These are phyloP conservation scores for human DNA, from an alignment of 2,113 vertebrate species.

Conservation along the genomic window DNA sequence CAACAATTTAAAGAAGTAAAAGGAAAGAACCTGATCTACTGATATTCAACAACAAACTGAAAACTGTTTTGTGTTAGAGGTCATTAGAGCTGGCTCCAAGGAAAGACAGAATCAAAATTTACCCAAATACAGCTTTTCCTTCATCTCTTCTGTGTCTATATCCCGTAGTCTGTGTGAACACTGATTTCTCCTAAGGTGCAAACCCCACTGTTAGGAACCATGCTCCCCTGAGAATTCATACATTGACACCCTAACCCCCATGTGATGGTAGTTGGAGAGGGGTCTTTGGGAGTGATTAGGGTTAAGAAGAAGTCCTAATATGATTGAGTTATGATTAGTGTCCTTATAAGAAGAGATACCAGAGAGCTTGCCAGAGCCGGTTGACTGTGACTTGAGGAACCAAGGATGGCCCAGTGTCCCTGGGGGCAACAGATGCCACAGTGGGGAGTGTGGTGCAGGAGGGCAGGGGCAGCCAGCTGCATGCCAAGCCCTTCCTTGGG, in stretches of 20 bases:
- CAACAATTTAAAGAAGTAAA: not conserved
- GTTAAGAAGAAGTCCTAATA: not conserved
- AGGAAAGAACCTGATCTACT: not conserved
- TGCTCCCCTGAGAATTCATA: not conserved
- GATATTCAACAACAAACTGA: not conserved
- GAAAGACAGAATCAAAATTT: not conserved
- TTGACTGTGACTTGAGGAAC: too few relatives aligned
- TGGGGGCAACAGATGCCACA: not conserved
- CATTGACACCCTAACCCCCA: too few relatives aligned
- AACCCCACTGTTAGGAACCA: not conserved
- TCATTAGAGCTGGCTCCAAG: too few relatives aligned
- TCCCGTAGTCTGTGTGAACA: not conserved
- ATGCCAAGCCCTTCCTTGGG: not conserved
- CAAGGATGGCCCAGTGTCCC: not conserved
- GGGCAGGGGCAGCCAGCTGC: fast-evolving
- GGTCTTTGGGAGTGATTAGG: not conserved
- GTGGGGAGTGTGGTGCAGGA: not conserved
- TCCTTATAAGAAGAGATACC: not conserved
- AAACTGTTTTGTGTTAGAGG: not conserved
- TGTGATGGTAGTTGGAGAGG: fast-evolving
- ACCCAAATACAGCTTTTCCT: not conserved
- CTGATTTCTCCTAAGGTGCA: not conserved
- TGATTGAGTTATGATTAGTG: too few relatives aligned
- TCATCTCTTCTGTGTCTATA: fast-evolving
- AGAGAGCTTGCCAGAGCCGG: fast-evolving